phyloP scores from a whole-genome alignment of 2,888 invertebrate genomes.

The Amiota communis region DNA sequence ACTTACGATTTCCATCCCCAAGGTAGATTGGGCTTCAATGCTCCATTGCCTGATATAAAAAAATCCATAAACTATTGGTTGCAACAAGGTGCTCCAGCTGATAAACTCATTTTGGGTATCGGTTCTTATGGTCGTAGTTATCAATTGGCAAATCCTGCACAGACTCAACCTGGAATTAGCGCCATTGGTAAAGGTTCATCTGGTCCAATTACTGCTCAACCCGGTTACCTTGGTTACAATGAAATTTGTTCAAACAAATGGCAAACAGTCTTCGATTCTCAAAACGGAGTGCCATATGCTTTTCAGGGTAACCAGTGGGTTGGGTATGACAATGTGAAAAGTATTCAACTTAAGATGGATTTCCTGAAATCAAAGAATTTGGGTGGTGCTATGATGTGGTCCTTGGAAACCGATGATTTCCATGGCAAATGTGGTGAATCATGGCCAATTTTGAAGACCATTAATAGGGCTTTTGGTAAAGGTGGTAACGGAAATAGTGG shows the following conservation, averaged over 20 bases:
- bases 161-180: slow-evolving; percentile 50
- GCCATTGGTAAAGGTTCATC: slow-evolving; percentile 47
- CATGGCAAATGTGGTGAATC: slow-evolving; percentile 83
- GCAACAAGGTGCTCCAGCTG: slow-evolving; percentile 75
- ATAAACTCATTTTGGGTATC: slow-evolving; percentile 89
- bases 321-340: slow-evolving; percentile 89
- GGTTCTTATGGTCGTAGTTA: slow-evolving; percentile 91
- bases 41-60: slow-evolving; percentile 81
- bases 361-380: slow-evolving; percentile 86
- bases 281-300: slow-evolving; percentile 79
- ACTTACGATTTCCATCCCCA: slow-evolving; percentile 61
- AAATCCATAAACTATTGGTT: slow-evolving; percentile 91
- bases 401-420: slow-evolving; percentile 95
- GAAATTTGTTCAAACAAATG: slow-evolving; percentile 61
- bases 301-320: slow-evolving; percentile 91
- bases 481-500: slow-evolving; percentile 22
- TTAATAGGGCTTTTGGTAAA: slow-evolving; percentile 50
- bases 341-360: slow-evolving; percentile 84
- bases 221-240: slow-evolving; percentile 54
- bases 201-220: slow-evolving; percentile 47
- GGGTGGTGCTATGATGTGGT: slow-evolving; percentile 79
- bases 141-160: slow-evolving; percentile 78
- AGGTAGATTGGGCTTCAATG: slow-evolving; percentile 55
- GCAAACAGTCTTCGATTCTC: slow-evolving; percentile 48
- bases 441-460: slow-evolving; percentile 54